Base-by-base conservation (phyloP, 1,140 invertebrate genomes). In the Aphidius ervi region DNA sequence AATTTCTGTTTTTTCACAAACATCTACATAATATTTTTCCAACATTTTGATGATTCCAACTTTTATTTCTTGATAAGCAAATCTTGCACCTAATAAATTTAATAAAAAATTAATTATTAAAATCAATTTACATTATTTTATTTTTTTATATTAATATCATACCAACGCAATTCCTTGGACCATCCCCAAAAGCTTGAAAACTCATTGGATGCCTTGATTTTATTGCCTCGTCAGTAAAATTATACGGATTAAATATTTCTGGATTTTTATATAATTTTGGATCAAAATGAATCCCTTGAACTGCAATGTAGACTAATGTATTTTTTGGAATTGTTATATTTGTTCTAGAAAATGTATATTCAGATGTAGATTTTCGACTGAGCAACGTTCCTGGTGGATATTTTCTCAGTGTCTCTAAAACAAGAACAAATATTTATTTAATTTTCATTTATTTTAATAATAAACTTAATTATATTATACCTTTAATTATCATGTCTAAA, bases 101-200 rank as follows among this genome's bases (percentile, higher is more conserved):
- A 37, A n/a, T 40, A 45, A 20, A 42, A 31, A 9, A 46, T 56
- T 46, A 42, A 6, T 31, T 31, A 4, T 50, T 7, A 50, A 50
- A 31, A 9, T 16, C 31, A 31, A 50, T 9, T 47, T 6, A 8
- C 5, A 31, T 8, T 5, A 8, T 9, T 8, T 31, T 8, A 10
- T 50, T 5, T 31, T 50, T 4, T 31, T 6, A 50, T 53, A 6
- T 5, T n/a, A 3, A 53, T 40, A 23, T 40, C 31, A 9, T 75
- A 78, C 83, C 84, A 57, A 86, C 83, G 66, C 85, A 85, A 69
- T 84, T 84, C 50, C 87, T 77, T 0, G 84, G 84, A 10, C 88
- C 88, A 56, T 87, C 85, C 43, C 88, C 88, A 68, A 91, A 91
- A 1, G 88, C 86, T 20, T 16, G 16, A 70, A 83, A 90, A 4